phyloP scores from a whole-genome alignment of 2,797 vertebrate genomes.

The Morus bassanus region DNA sequence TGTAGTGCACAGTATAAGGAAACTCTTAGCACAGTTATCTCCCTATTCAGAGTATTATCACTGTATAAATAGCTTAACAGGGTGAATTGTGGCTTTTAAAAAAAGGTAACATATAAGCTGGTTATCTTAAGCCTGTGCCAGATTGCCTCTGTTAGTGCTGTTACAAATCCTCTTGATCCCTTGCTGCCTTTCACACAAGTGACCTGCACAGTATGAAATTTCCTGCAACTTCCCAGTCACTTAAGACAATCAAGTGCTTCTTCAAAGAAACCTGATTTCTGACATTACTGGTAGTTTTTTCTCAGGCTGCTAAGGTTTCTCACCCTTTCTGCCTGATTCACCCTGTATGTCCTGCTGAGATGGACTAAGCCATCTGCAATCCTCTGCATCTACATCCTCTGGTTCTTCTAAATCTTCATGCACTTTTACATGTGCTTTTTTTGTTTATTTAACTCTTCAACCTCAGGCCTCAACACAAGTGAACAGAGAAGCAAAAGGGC shows the following conservation, averaged over 20 bases:
- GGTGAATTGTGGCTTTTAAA: not conserved
- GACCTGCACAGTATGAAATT: not conserved
- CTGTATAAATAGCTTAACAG: not conserved
- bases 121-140: not conserved
- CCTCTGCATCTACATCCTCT: not conserved
- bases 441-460: not conserved
- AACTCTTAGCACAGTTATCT: not conserved
- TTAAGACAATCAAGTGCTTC: not conserved
- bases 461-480: not conserved
- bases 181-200: not conserved
- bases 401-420: not conserved
- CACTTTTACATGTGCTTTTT: fast-evolving
- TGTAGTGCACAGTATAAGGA: not conserved
- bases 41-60: not conserved
- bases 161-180: not conserved
- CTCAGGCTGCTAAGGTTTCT: not conserved
- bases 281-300: not conserved
- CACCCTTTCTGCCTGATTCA: not conserved
- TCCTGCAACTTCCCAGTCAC: not conserved
- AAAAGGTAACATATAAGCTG: not conserved
- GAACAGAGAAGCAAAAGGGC: not conserved
- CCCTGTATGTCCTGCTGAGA: not conserved
- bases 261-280: not conserved
- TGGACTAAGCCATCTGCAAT: not conserved
- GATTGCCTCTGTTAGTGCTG: not conserved